Evolutionary conservation across 2,888 invertebrate genomes (phyloP), one percentile per base, ranked within the genome.

Genomic region (Hypsopygia costalis): DNA sequence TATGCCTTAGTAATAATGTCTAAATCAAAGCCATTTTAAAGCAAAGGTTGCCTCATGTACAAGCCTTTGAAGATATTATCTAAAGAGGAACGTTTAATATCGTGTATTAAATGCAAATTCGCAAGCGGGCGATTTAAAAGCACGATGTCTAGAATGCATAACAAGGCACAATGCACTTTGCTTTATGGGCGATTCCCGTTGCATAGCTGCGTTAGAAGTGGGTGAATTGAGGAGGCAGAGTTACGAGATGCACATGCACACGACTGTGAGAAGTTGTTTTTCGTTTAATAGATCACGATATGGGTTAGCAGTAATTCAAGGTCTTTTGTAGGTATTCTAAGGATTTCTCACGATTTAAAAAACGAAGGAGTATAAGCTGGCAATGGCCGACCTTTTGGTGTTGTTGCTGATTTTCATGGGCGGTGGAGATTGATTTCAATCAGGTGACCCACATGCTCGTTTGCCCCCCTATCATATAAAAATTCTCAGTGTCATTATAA

Each of bases 111-210:
- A 37, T 30, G 31, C 11, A 37, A 36, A 30, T 30, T 29, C 21
- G 28, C 10, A 21, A 20, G 21, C 20, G 10, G 10, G 8, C 30
- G 21, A 21, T 37, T 29, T 9, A 11, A 31, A 25, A 6, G 25
- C 36, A 21, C 36, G 11, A 21, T 29, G 36, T 36, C 29, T 36
- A 36, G 36, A 29, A 16, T 36, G 36, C 36, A 30, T 27, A 33
- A 31, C 38, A 16, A 33, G 38, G 30, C 31, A 27, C 31, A 38
- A 38, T 33, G 38, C 38, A 38, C 27, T 38, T 38, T 12, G 27
- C 9, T 38, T 38, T 38, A 38, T 32, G 38, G 32, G n/a, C 32
- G 12, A 33, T 32, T 32, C 25, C 37, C 32, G 32, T 38, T 32
- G 32, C 32, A 38, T 28, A n/a, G 11, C 30, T 12, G 22, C 37